A percentile compares a stretch with the other conserved stretches of the same genome.
These are phyloP conservation scores for Pleuronectes platessa DNA, from an alignment of 2,113 vertebrate genomes.

Conservation along the genomic window DNA sequence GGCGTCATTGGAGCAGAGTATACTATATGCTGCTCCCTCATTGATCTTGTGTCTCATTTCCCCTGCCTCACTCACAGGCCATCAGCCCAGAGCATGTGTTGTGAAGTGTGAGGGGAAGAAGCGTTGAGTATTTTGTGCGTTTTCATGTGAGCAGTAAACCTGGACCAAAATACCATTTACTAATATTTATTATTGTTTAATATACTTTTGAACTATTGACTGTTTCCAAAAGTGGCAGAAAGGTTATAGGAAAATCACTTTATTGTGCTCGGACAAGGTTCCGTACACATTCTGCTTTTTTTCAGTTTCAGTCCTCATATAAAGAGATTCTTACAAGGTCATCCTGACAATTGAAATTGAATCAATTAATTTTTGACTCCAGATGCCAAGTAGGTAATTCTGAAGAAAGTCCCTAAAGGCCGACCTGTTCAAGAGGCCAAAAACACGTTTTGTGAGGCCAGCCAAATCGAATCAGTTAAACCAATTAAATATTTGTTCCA, in stretches of 20 bases:
- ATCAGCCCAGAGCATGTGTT: conserved; percentile 71
- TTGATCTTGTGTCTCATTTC: conserved; percentile 75
- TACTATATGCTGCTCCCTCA: conserved; percentile 59
- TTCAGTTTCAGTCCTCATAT: no score
- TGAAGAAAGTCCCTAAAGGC: no score
- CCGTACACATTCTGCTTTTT: neutral
- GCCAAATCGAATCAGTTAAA: no score
- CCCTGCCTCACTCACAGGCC: conserved; percentile 57
- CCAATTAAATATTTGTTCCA: no score
- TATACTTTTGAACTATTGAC: neutral
- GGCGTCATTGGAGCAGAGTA: conserved; percentile 63
- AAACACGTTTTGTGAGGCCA: no score
- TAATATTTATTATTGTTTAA: conserved; percentile 16
- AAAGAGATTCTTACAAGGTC: no score
- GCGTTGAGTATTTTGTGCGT: conserved; percentile 24
- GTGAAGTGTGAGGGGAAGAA: conserved; percentile 45
- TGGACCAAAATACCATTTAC: neutral
- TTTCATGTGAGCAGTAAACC: neutral
- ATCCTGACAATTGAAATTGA: no score
- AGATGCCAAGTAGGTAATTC: no score
- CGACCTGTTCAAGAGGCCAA: no score
- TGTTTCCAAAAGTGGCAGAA: neutral
- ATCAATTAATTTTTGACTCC: no score
- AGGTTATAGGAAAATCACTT: neutral
- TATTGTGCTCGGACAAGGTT: neutral